Conservation (phyloP, 37 sponge, comb jelly and placozoan species). For the Diacarnus erythraeanus region DNA sequence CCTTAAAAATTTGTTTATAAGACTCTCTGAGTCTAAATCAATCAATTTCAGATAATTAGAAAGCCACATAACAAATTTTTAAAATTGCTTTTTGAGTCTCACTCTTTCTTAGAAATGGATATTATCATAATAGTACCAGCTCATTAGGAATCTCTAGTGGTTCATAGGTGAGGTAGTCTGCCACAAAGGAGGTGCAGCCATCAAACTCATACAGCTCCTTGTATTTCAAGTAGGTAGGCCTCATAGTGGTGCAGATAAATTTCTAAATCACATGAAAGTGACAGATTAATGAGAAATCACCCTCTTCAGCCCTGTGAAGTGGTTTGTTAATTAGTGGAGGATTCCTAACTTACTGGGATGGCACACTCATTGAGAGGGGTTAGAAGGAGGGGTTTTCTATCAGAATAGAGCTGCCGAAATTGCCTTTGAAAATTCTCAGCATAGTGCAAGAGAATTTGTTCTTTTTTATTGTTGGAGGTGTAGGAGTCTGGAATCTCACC, state of each 20-base stretch:
- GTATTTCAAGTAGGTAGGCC: slow-evolving; percentile 89
- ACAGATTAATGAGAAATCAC: neutral
- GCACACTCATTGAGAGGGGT: slow-evolving; percentile 83
- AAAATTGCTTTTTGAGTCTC: no score
- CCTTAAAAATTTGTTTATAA: no score
- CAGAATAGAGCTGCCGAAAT: slow-evolving; percentile 87
- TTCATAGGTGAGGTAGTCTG: slow-evolving; percentile 89
- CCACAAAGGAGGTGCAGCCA: slow-evolving; percentile 86
- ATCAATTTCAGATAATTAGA: no score
- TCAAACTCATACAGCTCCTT: slow-evolving; percentile 94
- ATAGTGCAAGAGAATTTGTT: slow-evolving; percentile 71
- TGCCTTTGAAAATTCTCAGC: slow-evolving; percentile 93
- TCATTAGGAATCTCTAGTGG: slow-evolving; percentile 69
- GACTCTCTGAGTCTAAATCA: no score
- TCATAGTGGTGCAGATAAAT: slow-evolving; percentile 84
- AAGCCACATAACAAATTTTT: no score
- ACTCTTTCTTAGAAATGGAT: no score
- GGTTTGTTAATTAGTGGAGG: no score
- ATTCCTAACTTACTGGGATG: slow-evolving; percentile 79
- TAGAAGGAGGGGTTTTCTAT: slow-evolving; percentile 91
- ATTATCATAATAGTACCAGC: slow-evolving; percentile 46
- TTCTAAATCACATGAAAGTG: slow-evolving; percentile 54
- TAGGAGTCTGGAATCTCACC: slow-evolving; percentile 54
- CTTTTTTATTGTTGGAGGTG: slow-evolving; percentile 73
- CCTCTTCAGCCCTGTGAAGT: no score